A percentile compares a stretch with the other conserved stretches of the same genome.
phyloP scores from a whole-genome alignment of 2,888 invertebrate species.

The Mythimna albipuncta region DNA sequence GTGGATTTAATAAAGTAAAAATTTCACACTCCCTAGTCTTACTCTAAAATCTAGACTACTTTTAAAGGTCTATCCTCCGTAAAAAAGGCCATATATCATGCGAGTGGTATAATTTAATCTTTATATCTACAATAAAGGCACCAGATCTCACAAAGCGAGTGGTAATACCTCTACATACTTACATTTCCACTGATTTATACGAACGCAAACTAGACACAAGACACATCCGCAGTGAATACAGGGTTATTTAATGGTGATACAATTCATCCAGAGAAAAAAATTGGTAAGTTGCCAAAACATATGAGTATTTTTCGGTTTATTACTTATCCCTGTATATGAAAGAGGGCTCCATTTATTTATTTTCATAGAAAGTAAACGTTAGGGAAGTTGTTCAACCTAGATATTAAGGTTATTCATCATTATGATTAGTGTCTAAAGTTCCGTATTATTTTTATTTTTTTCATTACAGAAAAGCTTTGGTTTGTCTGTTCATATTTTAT shows the following conservation, averaged over 20 bases:
- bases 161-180: not conserved
- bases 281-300: slow-evolving; percentile 57
- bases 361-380: slow-evolving; percentile 37
- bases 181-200: slow-evolving; percentile 20
- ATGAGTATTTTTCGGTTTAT: slow-evolving; percentile 47
- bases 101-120: too few relatives aligned
- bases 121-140: too few relatives aligned
- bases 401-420: slow-evolving; percentile 37
- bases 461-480: not conserved
- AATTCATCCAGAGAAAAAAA: slow-evolving; percentile 40
- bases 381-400: slow-evolving; percentile 34
- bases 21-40: too few relatives aligned
- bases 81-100: too few relatives aligned
- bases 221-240: slow-evolving; percentile 51
- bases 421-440: slow-evolving; percentile 44
- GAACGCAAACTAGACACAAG: slow-evolving; percentile 30
- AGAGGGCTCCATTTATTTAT: slow-evolving; percentile 36
- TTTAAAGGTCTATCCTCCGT: too few relatives aligned
- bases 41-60: too few relatives aligned
- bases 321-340: slow-evolving; percentile 25
- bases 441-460: slow-evolving; percentile 8
- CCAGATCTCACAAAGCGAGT: not conserved
- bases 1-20: too few relatives aligned
- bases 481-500: slow-evolving; percentile 10
- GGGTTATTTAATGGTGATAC: slow-evolving; percentile 44